These are phyloP conservation scores for Pristionchus maxplancki DNA, from an alignment of 2,888 invertebrate genomes.

Conservation along the genomic window DNA sequence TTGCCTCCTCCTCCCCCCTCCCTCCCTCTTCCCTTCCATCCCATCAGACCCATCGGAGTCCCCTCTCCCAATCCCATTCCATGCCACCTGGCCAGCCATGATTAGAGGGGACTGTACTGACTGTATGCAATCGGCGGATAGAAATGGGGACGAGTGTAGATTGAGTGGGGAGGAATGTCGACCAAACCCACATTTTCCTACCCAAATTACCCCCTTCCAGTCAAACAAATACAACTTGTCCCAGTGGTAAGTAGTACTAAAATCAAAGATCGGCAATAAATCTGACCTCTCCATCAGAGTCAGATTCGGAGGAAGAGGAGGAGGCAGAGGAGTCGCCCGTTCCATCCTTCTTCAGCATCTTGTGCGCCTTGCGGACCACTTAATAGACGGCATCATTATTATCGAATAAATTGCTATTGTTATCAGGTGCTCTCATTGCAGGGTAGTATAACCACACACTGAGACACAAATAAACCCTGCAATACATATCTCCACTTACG, in stretches of 20 bases:
- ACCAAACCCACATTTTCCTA: not conserved
- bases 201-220: not conserved
- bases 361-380: slow-evolving; percentile 5
- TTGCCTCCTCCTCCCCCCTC: not conserved
- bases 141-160: not conserved
- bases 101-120: slow-evolving; percentile 22
- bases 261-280: not conserved
- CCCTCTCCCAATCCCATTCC: not conserved
- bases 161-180: slow-evolving; percentile 11
- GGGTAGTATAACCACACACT: too few species aligned
- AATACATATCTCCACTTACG: slow-evolving; percentile 3
- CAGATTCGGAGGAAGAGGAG: slow-evolving; percentile 12
- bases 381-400: not conserved
- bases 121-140: not conserved
- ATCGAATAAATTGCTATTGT: not conserved
- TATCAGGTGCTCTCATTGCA: too few species aligned
- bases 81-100: slow-evolving; percentile 29
- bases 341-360: not conserved
- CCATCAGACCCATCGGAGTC: slow-evolving; percentile 47
- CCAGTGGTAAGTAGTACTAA: not conserved
- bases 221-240: not conserved
- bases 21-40: slow-evolving; percentile 7
- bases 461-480: too few species aligned
- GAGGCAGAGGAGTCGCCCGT: slow-evolving; percentile 35
- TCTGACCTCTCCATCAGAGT: slow-evolving; percentile 13